Conservation (phyloP, 2,113 vertebrate species). For the Phyllostomus discolor region DNA sequence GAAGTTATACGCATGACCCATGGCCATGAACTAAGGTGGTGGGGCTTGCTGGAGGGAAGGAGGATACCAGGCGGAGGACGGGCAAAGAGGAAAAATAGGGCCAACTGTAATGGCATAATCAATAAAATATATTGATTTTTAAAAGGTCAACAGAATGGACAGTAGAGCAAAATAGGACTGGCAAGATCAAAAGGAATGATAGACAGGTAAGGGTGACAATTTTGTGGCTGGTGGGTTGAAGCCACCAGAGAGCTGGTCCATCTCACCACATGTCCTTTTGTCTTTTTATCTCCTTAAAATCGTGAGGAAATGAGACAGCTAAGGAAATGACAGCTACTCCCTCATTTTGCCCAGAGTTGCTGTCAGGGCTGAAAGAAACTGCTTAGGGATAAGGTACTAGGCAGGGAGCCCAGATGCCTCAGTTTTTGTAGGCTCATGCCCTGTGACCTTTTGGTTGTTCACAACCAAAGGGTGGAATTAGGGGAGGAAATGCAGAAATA, state of each 20-base stretch:
- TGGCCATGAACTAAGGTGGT: too few relatives aligned
- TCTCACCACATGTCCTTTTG: not conserved
- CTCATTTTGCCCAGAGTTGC: not conserved
- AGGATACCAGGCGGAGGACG: too few relatives aligned
- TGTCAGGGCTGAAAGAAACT: not conserved
- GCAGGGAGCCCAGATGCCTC: not conserved
- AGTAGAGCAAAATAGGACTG: not conserved
- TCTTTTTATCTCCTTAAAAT: constrained; percentile 1
- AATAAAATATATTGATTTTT: too few relatives aligned
- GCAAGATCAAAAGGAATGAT: not conserved
- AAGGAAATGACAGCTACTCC: not conserved
- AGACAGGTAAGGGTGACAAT: not conserved
- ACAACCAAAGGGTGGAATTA: not conserved
- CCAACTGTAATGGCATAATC: too few relatives aligned
- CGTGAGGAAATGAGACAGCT: not conserved
- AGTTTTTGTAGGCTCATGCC: not conserved
- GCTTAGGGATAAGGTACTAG: not conserved
- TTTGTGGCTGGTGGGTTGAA: not conserved
- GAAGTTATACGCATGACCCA: too few relatives aligned
- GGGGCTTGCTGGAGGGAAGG: too few relatives aligned
- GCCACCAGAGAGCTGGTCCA: not conserved
- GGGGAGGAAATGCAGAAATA: not conserved
- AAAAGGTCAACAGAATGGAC: not conserved
- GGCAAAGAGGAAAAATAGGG: too few relatives aligned
- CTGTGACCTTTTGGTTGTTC: not conserved